These are phyloP conservation scores for Trissonchulus sp. DNA, from an alignment of 2,888 invertebrate species.

Conservation along the genomic window DNA sequence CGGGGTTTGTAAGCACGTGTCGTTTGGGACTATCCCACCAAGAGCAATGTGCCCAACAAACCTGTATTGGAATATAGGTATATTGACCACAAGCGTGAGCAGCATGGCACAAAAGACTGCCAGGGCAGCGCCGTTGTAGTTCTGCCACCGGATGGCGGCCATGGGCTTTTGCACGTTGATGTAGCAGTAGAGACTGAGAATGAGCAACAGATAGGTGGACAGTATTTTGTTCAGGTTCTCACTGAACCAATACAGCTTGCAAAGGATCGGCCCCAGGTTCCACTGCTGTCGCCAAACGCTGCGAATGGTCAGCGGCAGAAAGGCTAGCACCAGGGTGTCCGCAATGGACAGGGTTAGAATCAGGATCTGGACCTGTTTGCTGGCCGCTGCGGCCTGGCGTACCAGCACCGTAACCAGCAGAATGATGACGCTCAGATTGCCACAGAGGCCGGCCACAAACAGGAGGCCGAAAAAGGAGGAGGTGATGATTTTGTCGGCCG, in stretches of 20 bases:
- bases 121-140: background rate
- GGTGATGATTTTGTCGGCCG: no score
- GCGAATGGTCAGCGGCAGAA: background rate
- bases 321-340: background rate
- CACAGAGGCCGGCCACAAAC: background rate
- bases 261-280: background rate
- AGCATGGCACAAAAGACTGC: background rate
- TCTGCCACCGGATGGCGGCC: background rate
- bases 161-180: background rate
- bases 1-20: no score
- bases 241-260: background rate
- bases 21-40: no score
- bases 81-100: background rate
- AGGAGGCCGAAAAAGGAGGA: background rate
- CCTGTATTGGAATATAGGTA: background rate
- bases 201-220: background rate
- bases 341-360: background rate
- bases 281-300: background rate
- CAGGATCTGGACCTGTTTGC: background rate
- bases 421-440: background rate
- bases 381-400: background rate
- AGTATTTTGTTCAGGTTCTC: background rate
- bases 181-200: background rate
- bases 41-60: no score
- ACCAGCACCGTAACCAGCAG: background rate